Percentiles rank a stretch among this genome's conserved stretches.
Evolutionary conservation across 2,797 vertebrate genomes (phyloP).

Genomic region (Anguilla pacifica): DNA sequence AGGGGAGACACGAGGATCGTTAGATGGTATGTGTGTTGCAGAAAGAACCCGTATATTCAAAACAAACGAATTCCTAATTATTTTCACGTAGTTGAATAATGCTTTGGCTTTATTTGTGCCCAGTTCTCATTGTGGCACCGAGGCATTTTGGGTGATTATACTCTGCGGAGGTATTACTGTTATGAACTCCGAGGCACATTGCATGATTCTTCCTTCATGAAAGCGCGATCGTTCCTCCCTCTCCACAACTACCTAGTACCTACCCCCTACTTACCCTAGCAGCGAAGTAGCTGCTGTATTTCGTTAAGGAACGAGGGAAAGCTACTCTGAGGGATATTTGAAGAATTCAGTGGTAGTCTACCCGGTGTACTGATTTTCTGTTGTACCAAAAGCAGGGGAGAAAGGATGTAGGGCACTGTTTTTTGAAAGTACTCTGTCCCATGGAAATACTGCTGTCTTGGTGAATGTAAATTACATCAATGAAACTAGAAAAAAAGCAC

Average conservation of each 20-base stretch:
- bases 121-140: neutral
- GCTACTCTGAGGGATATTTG: neutral
- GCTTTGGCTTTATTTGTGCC: neutral
- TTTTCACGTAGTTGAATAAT: neutral
- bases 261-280: slow-evolving; percentile 18
- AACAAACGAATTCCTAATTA: neutral
- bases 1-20: slow-evolving; percentile 19
- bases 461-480: neutral
- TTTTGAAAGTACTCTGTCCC: neutral
- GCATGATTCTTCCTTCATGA: slow-evolving; percentile 10
- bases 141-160: neutral
- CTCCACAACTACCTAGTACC: neutral
- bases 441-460: neutral
- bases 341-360: slow-evolving; percentile 27
- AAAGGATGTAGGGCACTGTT: neutral
- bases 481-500: neutral
- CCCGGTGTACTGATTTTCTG: neutral
- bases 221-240: slow-evolving; percentile 15
- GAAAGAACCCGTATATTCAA: neutral
- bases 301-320: slow-evolving; percentile 13
- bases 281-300: slow-evolving; percentile 19
- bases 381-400: slow-evolving; percentile 9
- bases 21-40: slow-evolving; percentile 18
- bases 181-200: slow-evolving; percentile 2
- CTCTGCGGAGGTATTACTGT: neutral